These are phyloP conservation scores for Lophotriccus pileatus DNA, from an alignment of 2,797 vertebrate species.

Conservation along the genomic window DNA sequence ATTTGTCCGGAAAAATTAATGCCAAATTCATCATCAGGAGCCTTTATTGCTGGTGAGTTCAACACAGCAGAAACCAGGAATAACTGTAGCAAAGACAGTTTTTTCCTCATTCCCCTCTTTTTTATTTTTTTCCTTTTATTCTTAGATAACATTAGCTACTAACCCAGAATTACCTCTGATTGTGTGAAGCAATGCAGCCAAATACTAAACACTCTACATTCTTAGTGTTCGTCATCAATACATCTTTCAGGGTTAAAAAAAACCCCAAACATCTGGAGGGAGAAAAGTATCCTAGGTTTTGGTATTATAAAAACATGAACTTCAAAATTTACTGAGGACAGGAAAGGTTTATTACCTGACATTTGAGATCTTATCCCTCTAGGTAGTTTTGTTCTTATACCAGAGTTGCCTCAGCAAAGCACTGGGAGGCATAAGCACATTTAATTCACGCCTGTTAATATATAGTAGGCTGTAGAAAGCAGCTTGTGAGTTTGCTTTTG, in stretches of 20 bases:
- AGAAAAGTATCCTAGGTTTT: background rate
- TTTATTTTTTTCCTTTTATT: background rate
- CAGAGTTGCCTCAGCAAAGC: background rate
- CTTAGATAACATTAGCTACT: background rate
- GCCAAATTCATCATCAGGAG: accelerated
- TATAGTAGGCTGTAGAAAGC: background rate
- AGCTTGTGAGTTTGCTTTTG: constrained; percentile 35
- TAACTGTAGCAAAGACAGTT: background rate
- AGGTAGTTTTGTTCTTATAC: background rate
- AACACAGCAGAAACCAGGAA: background rate
- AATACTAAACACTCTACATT: background rate
- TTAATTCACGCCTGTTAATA: constrained; percentile 6
- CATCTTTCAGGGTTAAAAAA: background rate
- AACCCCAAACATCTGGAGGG: background rate
- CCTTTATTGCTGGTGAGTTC: background rate
- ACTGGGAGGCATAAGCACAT: background rate
- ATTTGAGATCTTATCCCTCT: background rate
- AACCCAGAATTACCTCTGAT: background rate
- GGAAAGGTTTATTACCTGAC: background rate
- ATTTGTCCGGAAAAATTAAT: background rate
- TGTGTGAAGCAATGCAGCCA: background rate
- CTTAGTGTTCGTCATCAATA: background rate
- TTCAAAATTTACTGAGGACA: background rate
- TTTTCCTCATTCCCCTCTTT: background rate
- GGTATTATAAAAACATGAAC: background rate